Percentiles rank a stretch among this genome's conserved stretches.
phyloP scores from a whole-genome alignment of 2,888 invertebrate genomes.

The Scaptodrosophila latifasciaeformis region DNA sequence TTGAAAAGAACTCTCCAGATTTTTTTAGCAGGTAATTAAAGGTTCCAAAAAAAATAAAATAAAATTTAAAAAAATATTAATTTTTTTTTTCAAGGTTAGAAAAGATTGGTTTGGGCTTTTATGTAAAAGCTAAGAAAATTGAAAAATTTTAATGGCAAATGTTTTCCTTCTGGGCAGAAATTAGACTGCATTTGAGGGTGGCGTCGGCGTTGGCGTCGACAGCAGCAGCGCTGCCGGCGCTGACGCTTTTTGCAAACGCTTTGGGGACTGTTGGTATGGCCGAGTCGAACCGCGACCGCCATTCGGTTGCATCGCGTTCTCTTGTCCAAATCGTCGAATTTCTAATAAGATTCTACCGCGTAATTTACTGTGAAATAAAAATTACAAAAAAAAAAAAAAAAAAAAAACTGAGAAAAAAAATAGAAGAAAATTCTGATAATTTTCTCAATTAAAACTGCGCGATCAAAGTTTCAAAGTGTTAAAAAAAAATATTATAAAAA shows the following conservation, averaged over 20 bases:
- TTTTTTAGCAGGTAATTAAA: no score
- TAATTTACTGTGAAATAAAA: no score
- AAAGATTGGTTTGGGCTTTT: no score
- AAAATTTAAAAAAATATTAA: no score
- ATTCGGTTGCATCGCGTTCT: slow-evolving; percentile 70
- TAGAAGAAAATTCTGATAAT: slow-evolving; percentile 17
- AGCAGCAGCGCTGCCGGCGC: slow-evolving; percentile 30
- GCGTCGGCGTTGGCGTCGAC: slow-evolving; percentile 10
- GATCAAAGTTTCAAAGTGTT: slow-evolving; percentile 17
- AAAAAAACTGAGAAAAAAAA: slow-evolving; percentile 9
- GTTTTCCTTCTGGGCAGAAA: background rate
- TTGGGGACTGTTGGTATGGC: slow-evolving; percentile 29
- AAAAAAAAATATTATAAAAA: background rate
- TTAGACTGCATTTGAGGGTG: background rate
- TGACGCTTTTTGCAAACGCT: slow-evolving; percentile 19
- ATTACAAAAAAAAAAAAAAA: slow-evolving; percentile 1
- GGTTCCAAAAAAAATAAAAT: no score
- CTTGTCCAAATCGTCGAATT: slow-evolving; percentile 56
- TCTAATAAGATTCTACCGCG: no score
- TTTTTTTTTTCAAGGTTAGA: no score
- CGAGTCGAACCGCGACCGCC: slow-evolving; percentile 53
- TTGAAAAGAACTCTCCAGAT: no score
- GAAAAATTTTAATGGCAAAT: slow-evolving; percentile 7
- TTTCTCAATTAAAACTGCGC: slow-evolving; percentile 30
- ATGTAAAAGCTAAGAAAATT: slow-evolving; percentile 9